A percentile compares a stretch with the other conserved stretches of the same genome.
phyloP scores from a whole-genome alignment of 53 echinoderm and acorn worm genomes.

The Echinarachnius parma region DNA sequence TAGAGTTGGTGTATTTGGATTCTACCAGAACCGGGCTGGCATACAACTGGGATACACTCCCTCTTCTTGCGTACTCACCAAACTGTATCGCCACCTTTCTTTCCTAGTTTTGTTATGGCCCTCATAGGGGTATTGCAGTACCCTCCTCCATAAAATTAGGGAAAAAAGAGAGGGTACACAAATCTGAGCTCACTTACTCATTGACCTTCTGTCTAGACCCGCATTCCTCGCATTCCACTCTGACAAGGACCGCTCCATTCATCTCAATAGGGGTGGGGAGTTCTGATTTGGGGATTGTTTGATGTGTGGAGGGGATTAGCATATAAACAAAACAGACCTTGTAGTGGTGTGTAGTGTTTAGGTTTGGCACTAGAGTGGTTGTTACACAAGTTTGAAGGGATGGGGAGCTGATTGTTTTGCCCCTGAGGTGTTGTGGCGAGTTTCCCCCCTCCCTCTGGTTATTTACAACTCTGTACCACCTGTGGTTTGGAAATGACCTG shows the following conservation, averaged over 20 bases:
- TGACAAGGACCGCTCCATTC: slow-evolving; percentile 48
- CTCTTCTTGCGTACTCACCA: no score
- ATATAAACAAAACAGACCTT: slow-evolving; percentile 20
- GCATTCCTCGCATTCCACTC: slow-evolving; percentile 51
- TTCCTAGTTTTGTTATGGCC: no score
- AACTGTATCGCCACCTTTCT: slow-evolving; percentile 8
- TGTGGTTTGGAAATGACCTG: slow-evolving; percentile 7
- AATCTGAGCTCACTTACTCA: slow-evolving; percentile 42
- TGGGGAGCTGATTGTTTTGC: no score
- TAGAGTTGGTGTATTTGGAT: no score
- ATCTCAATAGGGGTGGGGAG: slow-evolving; percentile 10
- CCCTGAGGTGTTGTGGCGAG: not conserved
- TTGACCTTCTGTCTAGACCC: slow-evolving; percentile 49
- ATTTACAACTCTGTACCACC: slow-evolving; percentile 1
- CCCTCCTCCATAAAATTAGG: no score
- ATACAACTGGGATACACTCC: no score
- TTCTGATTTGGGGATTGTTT: slow-evolving; percentile 3
- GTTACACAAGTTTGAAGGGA: not conserved
- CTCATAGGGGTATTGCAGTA: no score
- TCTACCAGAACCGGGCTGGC: no score
- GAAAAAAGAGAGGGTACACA: slow-evolving; percentile 6
- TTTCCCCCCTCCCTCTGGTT: not conserved
- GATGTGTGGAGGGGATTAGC: slow-evolving; percentile 15
- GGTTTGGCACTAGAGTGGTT: not conserved
- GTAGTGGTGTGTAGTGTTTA: not conserved